Evolutionary conservation across 2,888 invertebrate genomes (phyloP).

Genomic region (Mallateleia sp.): DNA sequence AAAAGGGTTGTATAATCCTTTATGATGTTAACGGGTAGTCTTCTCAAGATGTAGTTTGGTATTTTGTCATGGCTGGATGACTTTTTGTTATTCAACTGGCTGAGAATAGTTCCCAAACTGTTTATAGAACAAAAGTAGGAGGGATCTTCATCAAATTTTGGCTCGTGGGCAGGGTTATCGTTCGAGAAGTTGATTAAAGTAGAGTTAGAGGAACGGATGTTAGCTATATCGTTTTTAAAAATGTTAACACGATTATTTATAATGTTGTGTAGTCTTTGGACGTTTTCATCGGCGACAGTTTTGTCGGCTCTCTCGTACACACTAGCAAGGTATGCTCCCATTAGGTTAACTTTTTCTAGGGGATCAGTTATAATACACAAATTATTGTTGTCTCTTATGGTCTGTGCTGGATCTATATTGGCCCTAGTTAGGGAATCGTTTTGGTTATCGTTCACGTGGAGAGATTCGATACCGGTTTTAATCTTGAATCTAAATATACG

Average conservation of each 20-base stretch:
- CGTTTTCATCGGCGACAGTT: not conserved
- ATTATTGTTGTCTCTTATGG: not conserved
- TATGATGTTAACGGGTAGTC: slow-evolving; percentile 7
- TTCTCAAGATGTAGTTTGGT: slow-evolving; percentile 53
- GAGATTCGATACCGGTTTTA: not conserved
- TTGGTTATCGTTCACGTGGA: not conserved
- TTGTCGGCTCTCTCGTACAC: not conserved
- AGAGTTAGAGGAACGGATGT: too few species aligned
- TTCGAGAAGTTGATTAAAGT: too few species aligned
- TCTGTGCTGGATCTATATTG: not conserved
- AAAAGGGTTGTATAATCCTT: slow-evolving; percentile 45
- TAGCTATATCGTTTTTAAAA: too few species aligned
- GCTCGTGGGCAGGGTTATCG: too few species aligned
- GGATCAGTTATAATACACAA: not conserved
- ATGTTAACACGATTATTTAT: not conserved
- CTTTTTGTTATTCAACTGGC: slow-evolving; percentile 55
- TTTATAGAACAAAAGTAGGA: too few species aligned
- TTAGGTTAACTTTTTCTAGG: not conserved
- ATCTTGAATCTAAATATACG: slow-evolving; percentile 1
- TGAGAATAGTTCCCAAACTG: too few species aligned
- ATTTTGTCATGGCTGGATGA: slow-evolving; percentile 58
- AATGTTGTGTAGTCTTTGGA: not conserved
- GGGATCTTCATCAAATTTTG: too few species aligned
- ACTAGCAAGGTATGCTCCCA: slow-evolving; percentile 15
- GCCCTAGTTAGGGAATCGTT: not conserved